Evolutionary conservation across 2,113 vertebrate species (phyloP), one percentile per base, ranked within the genome.

Genomic region (Ibidorhyncha struthersii): DNA sequence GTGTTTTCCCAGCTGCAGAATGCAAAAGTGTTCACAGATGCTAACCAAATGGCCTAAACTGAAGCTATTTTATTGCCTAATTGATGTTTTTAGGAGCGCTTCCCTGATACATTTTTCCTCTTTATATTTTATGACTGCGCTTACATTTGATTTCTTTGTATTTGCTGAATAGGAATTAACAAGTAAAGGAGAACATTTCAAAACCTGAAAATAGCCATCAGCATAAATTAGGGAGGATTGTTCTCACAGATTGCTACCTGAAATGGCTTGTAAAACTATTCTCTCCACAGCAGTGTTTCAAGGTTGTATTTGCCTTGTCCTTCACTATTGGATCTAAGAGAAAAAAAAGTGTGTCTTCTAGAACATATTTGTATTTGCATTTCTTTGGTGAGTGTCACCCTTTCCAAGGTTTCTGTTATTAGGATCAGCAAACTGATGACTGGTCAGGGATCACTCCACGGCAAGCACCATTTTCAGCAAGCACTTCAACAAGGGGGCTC

Each of bases 151-250:
- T 79, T 47, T 88, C 53, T 84, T 95, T 84, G 38, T 87, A 17
- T 45, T 82, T 73, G n/a, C n/a, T 93, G 86, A 94, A 92, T 74
- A 81, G 26, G 22, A 92, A 88, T 87, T 95, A 66, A 74, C 74
- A 91, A 91, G 47, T 77, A 53, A 55, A 88, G 34, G 34, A 71
- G 47, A 87, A 82, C 14, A 23, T 58, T 92, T 89, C 43, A 88
- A 90, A 92, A 74, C 34, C 17, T 91, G 70, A 49, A 89, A 94
- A 78, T 69, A 92, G n/a, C 65, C 21, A 67, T 94, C 58, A 82
- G 29, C 23, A 27, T 79, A 79, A 81, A 91, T 92, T 91, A 84
- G 61, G 74, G 36, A 84, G 18, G 26, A 56, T 79, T 91, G 25
- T 92, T 93, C 45, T 89, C 69, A 52, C 45, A 82, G 34, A 69